Percentiles rank a stretch among this genome's conserved stretches.
These are phyloP conservation scores for Solenodon paradoxus DNA, from an alignment of 2,113 vertebrate species.

Conservation along the genomic window DNA sequence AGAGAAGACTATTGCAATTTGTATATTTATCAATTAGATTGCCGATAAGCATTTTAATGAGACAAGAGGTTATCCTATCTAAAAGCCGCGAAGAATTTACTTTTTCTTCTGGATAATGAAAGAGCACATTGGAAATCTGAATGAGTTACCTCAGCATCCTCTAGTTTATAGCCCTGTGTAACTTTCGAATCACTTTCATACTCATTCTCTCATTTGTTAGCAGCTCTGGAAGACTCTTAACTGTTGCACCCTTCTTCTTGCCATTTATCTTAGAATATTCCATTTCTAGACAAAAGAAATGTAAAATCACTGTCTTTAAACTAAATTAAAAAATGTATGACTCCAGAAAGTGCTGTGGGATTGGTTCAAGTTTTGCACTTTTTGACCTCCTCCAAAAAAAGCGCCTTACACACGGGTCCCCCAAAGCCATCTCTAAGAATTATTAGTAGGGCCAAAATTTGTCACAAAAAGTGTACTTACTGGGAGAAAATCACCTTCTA, in stretches of 20 bases:
- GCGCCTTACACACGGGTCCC: not conserved
- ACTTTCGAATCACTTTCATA: not conserved
- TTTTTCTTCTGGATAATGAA: not conserved
- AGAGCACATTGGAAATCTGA: not conserved
- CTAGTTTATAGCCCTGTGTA: not conserved
- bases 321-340: not conserved
- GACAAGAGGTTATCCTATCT: not conserved
- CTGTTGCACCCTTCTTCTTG: not conserved
- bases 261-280: not conserved
- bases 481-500: not conserved
- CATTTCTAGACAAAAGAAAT: not conserved
- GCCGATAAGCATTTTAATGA: not conserved
- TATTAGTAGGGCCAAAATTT: not conserved
- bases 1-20: not conserved
- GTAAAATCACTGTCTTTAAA: not conserved
- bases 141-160: not conserved
- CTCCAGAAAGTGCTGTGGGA: not conserved
- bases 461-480: not conserved
- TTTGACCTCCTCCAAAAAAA: not conserved
- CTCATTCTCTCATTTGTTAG: not conserved
- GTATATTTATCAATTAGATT: not conserved
- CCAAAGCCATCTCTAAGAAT: not conserved
- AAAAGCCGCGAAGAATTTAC: not conserved
- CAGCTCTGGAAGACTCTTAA: not conserved
- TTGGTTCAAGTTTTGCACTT: not conserved